Conservation (phyloP, 2,113 vertebrate species). For the Amphiprion percula region DNA sequence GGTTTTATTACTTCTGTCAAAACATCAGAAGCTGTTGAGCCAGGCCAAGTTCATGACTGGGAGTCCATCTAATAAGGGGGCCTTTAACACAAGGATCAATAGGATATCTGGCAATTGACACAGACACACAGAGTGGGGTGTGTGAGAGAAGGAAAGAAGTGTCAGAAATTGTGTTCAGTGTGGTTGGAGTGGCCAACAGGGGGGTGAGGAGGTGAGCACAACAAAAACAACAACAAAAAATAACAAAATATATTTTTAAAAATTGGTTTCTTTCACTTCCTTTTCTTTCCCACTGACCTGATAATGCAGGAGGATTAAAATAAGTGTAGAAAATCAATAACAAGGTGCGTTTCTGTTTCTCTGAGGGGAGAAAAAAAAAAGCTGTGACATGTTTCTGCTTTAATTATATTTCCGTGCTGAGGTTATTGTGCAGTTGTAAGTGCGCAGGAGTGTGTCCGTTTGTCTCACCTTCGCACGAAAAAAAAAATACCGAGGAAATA, state of each 20-base stretch:
- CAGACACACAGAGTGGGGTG: background rate
- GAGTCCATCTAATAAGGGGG: slow-evolving; percentile 61
- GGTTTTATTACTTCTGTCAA: slow-evolving; percentile 85
- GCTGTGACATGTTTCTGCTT: slow-evolving; percentile 10
- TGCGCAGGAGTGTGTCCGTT: slow-evolving; percentile 7
- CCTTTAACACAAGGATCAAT: slow-evolving; percentile 70
- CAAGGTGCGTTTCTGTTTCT: background rate
- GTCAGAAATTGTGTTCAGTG: slow-evolving; percentile 6
- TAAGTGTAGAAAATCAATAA: slow-evolving; percentile 40
- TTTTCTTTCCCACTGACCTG: slow-evolving; percentile 20
- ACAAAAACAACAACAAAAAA: background rate
- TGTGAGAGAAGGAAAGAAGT: slow-evolving; percentile 23
- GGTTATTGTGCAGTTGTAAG: background rate
- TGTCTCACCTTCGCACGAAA: slow-evolving; percentile 44
- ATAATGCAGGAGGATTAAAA: slow-evolving; percentile 23
- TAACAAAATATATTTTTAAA: background rate
- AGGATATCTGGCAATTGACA: slow-evolving; percentile 57
- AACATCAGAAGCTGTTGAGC: slow-evolving; percentile 79
- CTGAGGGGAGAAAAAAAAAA: background rate
- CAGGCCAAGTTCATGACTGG: slow-evolving; percentile 71
- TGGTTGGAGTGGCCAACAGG: background rate
- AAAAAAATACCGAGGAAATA: slow-evolving; percentile 25
- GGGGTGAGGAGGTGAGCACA: background rate
- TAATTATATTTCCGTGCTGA: slow-evolving; percentile 26
- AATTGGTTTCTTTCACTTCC: background rate